Evolutionary conservation across 2,888 invertebrate species (phyloP).

Genomic region (Chorisops tibialis): DNA sequence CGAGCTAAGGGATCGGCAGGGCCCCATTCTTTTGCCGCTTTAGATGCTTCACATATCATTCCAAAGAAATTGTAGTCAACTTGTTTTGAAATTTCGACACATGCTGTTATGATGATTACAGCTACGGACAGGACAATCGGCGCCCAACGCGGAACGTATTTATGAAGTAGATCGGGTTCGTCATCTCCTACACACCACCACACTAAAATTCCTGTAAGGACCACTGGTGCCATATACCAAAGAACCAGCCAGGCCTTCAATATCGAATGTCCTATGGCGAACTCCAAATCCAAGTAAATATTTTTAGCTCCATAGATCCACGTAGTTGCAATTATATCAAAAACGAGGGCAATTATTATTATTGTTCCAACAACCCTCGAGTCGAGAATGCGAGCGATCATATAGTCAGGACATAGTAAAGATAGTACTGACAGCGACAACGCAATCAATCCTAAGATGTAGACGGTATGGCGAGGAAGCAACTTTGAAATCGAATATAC

Average conservation of each 20-base stretch:
- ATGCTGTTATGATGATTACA: slow-evolving; percentile 46
- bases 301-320: slow-evolving; percentile 53
- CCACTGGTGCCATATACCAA: slow-evolving; percentile 50
- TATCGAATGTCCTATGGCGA: slow-evolving; percentile 52
- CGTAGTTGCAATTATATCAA: slow-evolving; percentile 49
- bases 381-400: slow-evolving; percentile 47
- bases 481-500: slow-evolving; percentile 50
- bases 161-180: slow-evolving; percentile 43
- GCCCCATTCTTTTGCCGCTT: slow-evolving; percentile 53
- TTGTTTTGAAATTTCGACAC: slow-evolving; percentile 50
- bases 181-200: slow-evolving; percentile 52
- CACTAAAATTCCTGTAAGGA: slow-evolving; percentile 47
- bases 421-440: slow-evolving; percentile 46
- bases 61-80: slow-evolving; percentile 53
- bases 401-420: slow-evolving; percentile 46
- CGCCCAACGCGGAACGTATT: slow-evolving; percentile 49
- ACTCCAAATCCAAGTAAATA: slow-evolving; percentile 51
- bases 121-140: slow-evolving; percentile 47
- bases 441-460: slow-evolving; percentile 48
- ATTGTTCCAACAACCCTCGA: slow-evolving; percentile 49
- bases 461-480: slow-evolving; percentile 49
- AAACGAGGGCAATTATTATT: slow-evolving; percentile 47
- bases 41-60: slow-evolving; percentile 52
- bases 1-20: slow-evolving; percentile 52
- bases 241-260: slow-evolving; percentile 48